phyloP scores from a whole-genome alignment of 2,888 invertebrate species.

The Pyrrhosoma nymphula region DNA sequence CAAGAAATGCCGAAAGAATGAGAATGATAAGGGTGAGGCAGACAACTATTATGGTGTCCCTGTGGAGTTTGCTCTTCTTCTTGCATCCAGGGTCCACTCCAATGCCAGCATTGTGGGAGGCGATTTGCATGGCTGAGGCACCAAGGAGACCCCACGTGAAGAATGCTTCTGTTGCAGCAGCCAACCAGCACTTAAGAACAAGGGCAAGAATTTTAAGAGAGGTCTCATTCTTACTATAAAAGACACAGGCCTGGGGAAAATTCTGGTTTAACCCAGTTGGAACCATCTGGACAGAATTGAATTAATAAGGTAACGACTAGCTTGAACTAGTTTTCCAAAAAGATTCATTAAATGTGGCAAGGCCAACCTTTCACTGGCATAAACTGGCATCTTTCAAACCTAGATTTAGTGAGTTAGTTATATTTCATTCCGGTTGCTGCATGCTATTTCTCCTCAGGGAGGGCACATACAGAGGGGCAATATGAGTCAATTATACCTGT shows the following conservation, averaged over 20 bases:
- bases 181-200: slow-evolving; percentile 87
- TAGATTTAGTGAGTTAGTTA: too few species aligned
- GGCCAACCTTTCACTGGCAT: too few species aligned
- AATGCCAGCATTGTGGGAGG: slow-evolving; percentile 72
- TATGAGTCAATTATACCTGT: too few species aligned
- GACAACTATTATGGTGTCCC: slow-evolving; percentile 85
- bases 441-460: too few species aligned
- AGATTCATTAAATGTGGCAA: too few species aligned
- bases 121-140: slow-evolving; percentile 86
- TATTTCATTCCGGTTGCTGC: too few species aligned
- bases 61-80: slow-evolving; percentile 74
- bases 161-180: slow-evolving; percentile 93
- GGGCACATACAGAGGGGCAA: too few species aligned
- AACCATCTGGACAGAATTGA: too few species aligned
- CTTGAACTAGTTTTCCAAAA: too few species aligned
- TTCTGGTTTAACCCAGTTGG: too few species aligned
- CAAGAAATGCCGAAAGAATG: slow-evolving; percentile 87
- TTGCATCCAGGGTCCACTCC: slow-evolving; percentile 72
- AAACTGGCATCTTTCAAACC: too few species aligned
- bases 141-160: slow-evolving; percentile 93
- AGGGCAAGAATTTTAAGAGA: slow-evolving; percentile 73
- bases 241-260: not conserved
- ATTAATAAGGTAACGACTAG: too few species aligned
- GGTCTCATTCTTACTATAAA: not conserved
- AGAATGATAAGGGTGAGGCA: slow-evolving; percentile 88